These are phyloP conservation scores for Heliconius hortense DNA, from an alignment of 2,888 invertebrate species.

Conservation along the genomic window DNA sequence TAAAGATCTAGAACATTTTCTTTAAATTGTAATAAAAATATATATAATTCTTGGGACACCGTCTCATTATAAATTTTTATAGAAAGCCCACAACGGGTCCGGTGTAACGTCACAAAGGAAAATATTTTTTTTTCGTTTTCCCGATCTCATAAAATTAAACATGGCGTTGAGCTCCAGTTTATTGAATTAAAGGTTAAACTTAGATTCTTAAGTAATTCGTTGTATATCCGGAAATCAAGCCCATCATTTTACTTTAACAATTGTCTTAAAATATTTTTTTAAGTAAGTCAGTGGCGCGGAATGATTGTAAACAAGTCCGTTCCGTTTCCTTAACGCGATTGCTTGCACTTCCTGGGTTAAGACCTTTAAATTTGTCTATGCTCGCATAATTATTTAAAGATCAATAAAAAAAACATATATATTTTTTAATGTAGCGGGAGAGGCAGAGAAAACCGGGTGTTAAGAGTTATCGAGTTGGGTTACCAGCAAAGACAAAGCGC, in stretches of 20 bases:
- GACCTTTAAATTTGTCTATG: conserved; percentile 21
- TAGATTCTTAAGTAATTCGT: neutral
- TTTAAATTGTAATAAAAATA: no score
- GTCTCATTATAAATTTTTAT: no score
- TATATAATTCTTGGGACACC: no score
- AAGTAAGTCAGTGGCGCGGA: conserved; percentile 26
- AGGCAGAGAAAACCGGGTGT: neutral
- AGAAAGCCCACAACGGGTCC: no score
- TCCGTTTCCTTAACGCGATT: conserved; percentile 42
- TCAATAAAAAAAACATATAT: no score
- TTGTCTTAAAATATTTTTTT: conserved; percentile 27
- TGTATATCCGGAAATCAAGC: neutral
- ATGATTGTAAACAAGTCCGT: conserved; percentile 35
- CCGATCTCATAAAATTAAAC: no score
- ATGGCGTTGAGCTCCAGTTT: no score
- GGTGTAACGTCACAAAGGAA: no score
- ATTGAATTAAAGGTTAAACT: neutral
- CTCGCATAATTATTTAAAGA: neutral
- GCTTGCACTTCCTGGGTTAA: conserved; percentile 34
- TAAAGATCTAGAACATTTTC: no score
- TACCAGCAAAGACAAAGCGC: neutral
- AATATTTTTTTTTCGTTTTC: no score
- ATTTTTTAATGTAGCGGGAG: neutral
- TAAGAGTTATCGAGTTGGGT: no score
- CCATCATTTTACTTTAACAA: neutral